phyloP scores from a whole-genome alignment of 2,888 invertebrate species.

The Troides oblongomaculatus region DNA sequence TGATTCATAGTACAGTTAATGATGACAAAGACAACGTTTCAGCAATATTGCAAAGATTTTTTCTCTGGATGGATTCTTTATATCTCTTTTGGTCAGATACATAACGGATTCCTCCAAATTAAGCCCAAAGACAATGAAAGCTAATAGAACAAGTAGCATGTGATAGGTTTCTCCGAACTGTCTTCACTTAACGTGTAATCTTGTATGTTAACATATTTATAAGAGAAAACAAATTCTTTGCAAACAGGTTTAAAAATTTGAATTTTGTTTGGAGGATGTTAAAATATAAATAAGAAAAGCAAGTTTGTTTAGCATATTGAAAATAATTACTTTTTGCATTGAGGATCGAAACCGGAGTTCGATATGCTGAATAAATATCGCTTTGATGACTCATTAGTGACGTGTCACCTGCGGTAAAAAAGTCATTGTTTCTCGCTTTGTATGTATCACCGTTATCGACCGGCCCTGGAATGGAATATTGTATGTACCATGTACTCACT shows the following conservation, averaged over 20 bases:
- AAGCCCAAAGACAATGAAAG: too few relatives aligned
- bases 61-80: not conserved
- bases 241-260: too few relatives aligned
- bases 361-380: not conserved
- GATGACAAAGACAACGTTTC: not conserved
- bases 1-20: not conserved
- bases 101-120: too few relatives aligned
- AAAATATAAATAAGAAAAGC: too few relatives aligned
- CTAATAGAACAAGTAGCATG: too few relatives aligned
- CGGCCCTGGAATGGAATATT: slow-evolving; percentile 21
- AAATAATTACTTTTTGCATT: not conserved
- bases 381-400: slow-evolving; percentile 22
- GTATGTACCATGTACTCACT: slow-evolving; percentile 3
- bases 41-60: not conserved
- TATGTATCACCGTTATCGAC: slow-evolving; percentile 20
- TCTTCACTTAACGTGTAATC: too few relatives aligned
- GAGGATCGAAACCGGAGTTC: not conserved
- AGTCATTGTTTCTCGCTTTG: slow-evolving; percentile 11
- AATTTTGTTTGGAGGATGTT: too few relatives aligned
- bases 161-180: too few relatives aligned
- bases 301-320: too few relatives aligned
- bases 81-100: too few relatives aligned
- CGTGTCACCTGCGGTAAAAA: slow-evolving; percentile 17
- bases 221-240: too few relatives aligned
- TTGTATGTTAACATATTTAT: too few relatives aligned